These are phyloP conservation scores for Morone saxatilis DNA, from an alignment of 2,113 vertebrate genomes.

Conservation along the genomic window DNA sequence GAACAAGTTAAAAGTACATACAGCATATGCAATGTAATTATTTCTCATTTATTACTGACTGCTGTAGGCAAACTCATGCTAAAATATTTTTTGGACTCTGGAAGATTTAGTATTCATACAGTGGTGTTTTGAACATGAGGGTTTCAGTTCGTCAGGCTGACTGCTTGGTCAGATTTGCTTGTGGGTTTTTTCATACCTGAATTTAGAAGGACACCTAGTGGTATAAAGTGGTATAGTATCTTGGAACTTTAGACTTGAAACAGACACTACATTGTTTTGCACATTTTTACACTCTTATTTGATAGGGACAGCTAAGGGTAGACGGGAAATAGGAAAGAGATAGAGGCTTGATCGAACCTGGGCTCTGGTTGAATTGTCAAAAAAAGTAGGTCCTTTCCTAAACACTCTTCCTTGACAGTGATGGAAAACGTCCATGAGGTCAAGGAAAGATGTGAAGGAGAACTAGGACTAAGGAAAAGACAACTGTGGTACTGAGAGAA, in stretches of 20 bases:
- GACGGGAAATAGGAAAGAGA: too few species aligned
- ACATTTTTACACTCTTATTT: too few species aligned
- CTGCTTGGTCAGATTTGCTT: slow-evolving; percentile 2
- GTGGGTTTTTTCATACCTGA: slow-evolving; percentile 31
- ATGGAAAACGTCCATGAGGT: too few species aligned
- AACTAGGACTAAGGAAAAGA: too few species aligned
- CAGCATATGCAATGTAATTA: not conserved
- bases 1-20: not conserved
- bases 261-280: not conserved
- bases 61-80: not conserved
- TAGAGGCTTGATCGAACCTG: too few species aligned
- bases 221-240: slow-evolving; percentile 33
- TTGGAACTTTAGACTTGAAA: not conserved
- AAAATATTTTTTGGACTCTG: not conserved
- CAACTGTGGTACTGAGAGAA: too few species aligned
- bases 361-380: too few species aligned
- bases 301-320: too few species aligned
- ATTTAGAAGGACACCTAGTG: slow-evolving; percentile 80
- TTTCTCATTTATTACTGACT: accelerated
- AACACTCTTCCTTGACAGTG: too few species aligned
- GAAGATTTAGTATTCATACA: not conserved
- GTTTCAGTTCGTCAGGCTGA: slow-evolving; percentile 4
- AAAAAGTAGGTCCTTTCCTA: too few species aligned
- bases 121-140: slow-evolving; percentile 2
- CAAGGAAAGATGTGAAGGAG: too few species aligned